Evolutionary conservation across 2,888 invertebrate species (phyloP), one percentile per base, ranked within the genome.

Genomic region (Habrosyne pyritoides): DNA sequence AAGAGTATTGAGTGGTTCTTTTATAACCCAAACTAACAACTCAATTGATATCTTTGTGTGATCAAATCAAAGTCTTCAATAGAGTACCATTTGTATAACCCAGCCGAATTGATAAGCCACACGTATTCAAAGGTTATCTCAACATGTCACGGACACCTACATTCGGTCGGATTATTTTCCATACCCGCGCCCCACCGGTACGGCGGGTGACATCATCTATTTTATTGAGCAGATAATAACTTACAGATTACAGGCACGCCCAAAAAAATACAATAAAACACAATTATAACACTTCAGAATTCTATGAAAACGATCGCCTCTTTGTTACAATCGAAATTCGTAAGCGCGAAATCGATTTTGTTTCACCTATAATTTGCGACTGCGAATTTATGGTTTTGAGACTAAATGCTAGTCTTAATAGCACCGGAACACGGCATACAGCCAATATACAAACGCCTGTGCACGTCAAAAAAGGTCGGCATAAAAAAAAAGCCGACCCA

Each of bases 161-260:
- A 76, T 60, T 78, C 66, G 65, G 86, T 60, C 81, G 91, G 77
- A 53, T 89, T 77, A 80, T 73, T 76, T n/a, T 33, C 62, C 64
- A 75, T 74, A 73, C 71, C 78, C 79, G 76, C 82, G 84, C 83
- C 84, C 83, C 77, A 71, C 70, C 69, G 65, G 57, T n/a, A n/a
- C n/a, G n/a, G n/a, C n/a, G n/a, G n/a, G n/a, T 89, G 89, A 90
- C 87, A 87, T 89, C 91, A 90, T 79, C 84, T 64, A 63, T 61
- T 67, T 75, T 81, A 82, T 84, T 83, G 77, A 77, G 76, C 78
- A 85, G 87, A 89, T 89, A 89, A 86, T 79, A 77, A 64, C 64
- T 77, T 85, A 86, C 83, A 86, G 85, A 83, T 82, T 77, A 70
- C 64, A 76, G 88, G 76, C 87, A 89, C 91, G 81, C 90, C 91